Base-by-base conservation (phyloP, 2,113 vertebrate genomes). In the Chauna torquata region DNA sequence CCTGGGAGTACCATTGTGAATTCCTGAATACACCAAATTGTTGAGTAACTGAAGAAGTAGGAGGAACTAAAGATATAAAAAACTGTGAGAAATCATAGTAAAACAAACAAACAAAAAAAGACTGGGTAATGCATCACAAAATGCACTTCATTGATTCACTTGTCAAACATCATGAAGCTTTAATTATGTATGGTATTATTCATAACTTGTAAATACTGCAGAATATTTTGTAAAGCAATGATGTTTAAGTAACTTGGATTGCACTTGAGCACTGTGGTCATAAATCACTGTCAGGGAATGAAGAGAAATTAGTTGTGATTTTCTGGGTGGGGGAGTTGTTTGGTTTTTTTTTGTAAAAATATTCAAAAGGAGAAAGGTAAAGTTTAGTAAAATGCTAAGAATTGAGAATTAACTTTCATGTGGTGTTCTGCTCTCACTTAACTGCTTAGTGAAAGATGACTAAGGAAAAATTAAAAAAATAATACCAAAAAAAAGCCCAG, bases 151-250 rank as follows among this genome's bases (percentile, higher is more conserved):
- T 85, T 85, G 79, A 76, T 50, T 78, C 64, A 42, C 75, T 92
- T 84, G 45, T 83, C 87, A 72, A 71, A 58, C 8, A 74, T n/a
- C 86, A 92, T 52, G 45, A 77, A 86, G 55, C 44, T 81, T 96
- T 95, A 96, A 96, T 96, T 95, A 86, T 68, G 72, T 55, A 93
- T 62, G 34, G 28, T 50, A 87, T 90, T 91, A 87, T 91, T 85
- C 52, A 58, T 77, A 70, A 88, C 59, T 77, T 72, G 44, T 90
- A 94, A 92, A 84, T 88, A 86, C 52, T 72, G 40, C 25, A 72
- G 82, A 71, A 74, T 92, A 85, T 91, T 95, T 86, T 80, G 62
- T 38, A 89, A 82, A 91, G 40, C 66, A 74, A 80, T 58, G n/a
- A 89, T 44, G 12, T 94, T 82, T 72, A 87, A 95, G 82, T 49